Evolutionary conservation across 1,140 invertebrate species (phyloP).

Genomic region (Semibalanus balanoides): DNA sequence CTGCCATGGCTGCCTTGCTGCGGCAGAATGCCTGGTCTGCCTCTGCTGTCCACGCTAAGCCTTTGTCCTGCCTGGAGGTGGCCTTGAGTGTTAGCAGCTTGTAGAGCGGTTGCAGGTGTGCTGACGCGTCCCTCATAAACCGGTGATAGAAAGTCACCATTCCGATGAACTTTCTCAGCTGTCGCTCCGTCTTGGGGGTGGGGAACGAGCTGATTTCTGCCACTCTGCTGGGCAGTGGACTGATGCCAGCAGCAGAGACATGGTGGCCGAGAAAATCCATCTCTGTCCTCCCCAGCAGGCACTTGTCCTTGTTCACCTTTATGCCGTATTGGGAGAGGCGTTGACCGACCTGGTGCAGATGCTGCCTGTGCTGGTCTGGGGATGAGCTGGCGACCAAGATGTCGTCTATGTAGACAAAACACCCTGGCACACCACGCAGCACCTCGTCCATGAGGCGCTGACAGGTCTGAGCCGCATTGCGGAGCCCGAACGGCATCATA

Average conservation of each 20-base stretch:
- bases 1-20: background rate
- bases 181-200: conserved; percentile 23
- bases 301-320: conserved; percentile 5
- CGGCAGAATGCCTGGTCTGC: background rate
- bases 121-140: conserved; percentile 25
- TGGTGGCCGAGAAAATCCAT: conserved; percentile 26
- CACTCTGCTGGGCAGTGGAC: conserved; percentile 24
- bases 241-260: conserved; percentile 24
- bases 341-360: conserved; percentile 23
- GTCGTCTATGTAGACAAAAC: conserved; percentile 36
- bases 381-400: conserved; percentile 31
- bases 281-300: conserved; percentile 7
- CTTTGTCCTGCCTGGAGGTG: background rate
- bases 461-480: conserved; percentile 34
- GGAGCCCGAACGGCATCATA: conserved; percentile 31
- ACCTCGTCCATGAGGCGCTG: conserved; percentile 35
- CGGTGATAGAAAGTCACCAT: conserved; percentile 31
- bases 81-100: background rate
- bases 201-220: conserved; percentile 27
- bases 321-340: conserved; percentile 23
- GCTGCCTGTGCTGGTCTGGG: conserved; percentile 22
- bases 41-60: background rate
- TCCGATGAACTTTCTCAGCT: conserved; percentile 27
- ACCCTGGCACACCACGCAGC: conserved; percentile 23
- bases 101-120: conserved; percentile 14